phyloP scores from a whole-genome alignment of 2,113 vertebrate genomes.

The Spea multiplicata region DNA sequence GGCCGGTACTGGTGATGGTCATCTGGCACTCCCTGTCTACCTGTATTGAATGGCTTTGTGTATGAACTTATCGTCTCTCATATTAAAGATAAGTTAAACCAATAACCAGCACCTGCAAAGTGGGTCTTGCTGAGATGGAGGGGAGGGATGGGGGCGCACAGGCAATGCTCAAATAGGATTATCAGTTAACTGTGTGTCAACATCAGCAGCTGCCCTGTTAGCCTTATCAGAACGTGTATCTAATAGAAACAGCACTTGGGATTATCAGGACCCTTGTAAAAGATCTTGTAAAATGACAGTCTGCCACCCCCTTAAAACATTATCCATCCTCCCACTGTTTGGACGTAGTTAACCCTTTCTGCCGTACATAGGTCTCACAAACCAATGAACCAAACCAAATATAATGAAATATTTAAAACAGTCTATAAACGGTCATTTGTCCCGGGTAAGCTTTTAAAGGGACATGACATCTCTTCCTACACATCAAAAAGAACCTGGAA shows the following conservation, averaged over 20 bases:
- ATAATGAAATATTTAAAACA: no score
- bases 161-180: conserved; percentile 4
- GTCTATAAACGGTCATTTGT: no score
- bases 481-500: no score
- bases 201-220: conserved; percentile 24
- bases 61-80: conserved; percentile 15
- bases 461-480: no score
- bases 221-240: conserved; percentile 20
- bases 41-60: neutral
- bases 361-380: neutral
- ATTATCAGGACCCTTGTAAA: conserved; percentile 17
- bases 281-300: neutral
- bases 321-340: neutral
- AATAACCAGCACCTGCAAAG: conserved; percentile 32
- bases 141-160: neutral
- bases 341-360: neutral
- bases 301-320: conserved; percentile 2
- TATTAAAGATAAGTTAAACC: conserved; percentile 32
- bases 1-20: no score
- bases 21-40: neutral
- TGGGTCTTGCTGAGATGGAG: neutral
- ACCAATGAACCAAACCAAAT: no score
- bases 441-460: no score
- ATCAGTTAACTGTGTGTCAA: conserved; percentile 29
- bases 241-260: neutral